Evolutionary conservation across 2,113 vertebrate species (phyloP), one percentile per base, ranked within the genome.

Genomic region (Pteruthius melanotis): DNA sequence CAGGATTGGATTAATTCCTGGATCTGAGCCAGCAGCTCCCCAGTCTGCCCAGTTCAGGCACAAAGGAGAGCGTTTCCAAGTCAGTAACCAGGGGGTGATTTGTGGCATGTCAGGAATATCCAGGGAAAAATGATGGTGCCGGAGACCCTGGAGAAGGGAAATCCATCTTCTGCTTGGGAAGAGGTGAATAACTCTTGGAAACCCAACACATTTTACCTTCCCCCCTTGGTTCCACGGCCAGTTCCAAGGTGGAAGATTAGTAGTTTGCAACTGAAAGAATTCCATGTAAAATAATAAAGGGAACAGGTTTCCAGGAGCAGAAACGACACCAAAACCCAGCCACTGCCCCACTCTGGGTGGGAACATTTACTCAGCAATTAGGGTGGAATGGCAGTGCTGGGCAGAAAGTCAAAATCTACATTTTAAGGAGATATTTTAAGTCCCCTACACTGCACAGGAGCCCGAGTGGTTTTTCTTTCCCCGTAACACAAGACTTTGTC

Each of bases 331-430:
- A 63, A 65, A 90, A 4, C 33, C 17, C 57, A 91, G 54, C 40
- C 68, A 26, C 65, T 91, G 91, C 79, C 27, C 26, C 39, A 15
- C 87, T 83, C 49, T 37, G 77, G 91, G 89, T 91, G 69, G 0
- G 96, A 96, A 94, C 94, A 94, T 97, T 97, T 94, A 97, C 87
- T 94, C 95, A 97, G 96, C 95, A 97, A 96, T 97, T 96, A 97
- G 95, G 89, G 53, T 85, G 94, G 78, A 86, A 92, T 82, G 93
- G 95, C 91, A 94, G 74, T 0, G 18, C 96, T 97, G 97, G 97
- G 98, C 98, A 97, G 52, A 97, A 90, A 97, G 95, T 98, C 98
- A 98, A 98, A 97, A 97, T 86, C 97, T 96, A 95, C 96, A 96
- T 97, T 97, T 97, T 93, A 91, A 97, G 92, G 94, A 15, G 61